Percentiles rank a stretch among this genome's conserved stretches.
phyloP scores from a whole-genome alignment of 2,797 vertebrate genomes.

The Brotogeris chrysoptera region DNA sequence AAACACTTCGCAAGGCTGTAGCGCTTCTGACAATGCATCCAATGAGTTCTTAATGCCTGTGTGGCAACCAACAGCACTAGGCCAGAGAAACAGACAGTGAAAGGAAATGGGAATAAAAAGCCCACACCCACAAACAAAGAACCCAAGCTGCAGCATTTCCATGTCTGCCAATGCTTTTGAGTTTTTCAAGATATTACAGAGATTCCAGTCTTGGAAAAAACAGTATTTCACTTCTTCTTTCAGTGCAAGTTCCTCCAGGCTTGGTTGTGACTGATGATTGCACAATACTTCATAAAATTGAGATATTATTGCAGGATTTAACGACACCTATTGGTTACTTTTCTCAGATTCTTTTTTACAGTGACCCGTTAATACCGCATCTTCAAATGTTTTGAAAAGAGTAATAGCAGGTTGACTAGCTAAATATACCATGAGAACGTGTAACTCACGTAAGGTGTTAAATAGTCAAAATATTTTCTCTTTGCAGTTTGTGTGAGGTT shows the following conservation, averaged over 20 bases:
- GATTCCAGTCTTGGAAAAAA: constrained; percentile 13
- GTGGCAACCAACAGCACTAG: not conserved
- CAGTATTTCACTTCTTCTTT: constrained; percentile 7
- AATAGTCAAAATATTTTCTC: not conserved
- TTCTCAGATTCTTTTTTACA: not conserved
- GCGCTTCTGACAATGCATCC: not conserved
- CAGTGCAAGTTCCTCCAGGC: not conserved
- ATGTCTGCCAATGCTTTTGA: not conserved
- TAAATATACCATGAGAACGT: not conserved
- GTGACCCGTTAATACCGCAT: not conserved
- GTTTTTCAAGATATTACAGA: not conserved
- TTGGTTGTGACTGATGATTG: not conserved
- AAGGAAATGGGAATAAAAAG: constrained; percentile 14
- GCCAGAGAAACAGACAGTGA: not conserved
- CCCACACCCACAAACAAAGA: not conserved
- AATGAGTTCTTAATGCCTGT: not conserved
- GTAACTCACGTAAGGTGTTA: not conserved
- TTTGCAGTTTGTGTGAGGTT: not conserved
- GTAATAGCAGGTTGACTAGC: not conserved
- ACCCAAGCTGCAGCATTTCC: not conserved
- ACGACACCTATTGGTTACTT: not conserved
- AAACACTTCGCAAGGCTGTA: not conserved
- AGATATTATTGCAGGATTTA: not conserved
- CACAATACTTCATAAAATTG: not conserved
- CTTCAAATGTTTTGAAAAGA: not conserved